Conservation (phyloP, 2,888 invertebrate species). For the Zygaena filipendulae region DNA sequence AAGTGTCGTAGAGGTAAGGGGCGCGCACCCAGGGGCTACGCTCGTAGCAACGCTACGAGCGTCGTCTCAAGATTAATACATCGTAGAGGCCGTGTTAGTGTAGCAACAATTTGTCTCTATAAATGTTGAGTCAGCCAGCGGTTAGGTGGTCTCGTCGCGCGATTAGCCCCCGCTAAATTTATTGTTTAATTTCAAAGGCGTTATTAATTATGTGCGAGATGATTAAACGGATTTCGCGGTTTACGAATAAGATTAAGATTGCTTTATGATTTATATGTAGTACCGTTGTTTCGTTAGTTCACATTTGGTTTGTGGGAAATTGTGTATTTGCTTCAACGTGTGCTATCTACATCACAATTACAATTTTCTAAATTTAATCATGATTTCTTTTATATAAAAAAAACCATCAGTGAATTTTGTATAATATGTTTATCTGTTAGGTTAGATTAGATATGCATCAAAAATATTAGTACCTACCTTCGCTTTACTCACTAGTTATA, state of each 20-base stretch:
- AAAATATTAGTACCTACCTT: no score
- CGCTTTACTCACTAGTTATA: no score
- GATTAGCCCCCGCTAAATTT: constrained; percentile 64
- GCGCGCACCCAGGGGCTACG: constrained; percentile 26
- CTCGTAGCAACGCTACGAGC: constrained; percentile 33
- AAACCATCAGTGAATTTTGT: no score
- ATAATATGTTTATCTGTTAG: no score
- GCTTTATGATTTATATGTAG: constrained; percentile 51
- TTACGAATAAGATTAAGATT: constrained; percentile 48
- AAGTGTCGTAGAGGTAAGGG: constrained; percentile 21
- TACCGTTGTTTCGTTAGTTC: constrained; percentile 30
- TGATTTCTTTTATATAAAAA: no score
- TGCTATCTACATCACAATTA: no score
- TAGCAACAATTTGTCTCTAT: constrained; percentile 68
- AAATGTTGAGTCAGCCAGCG: constrained; percentile 65
- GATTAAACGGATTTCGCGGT: constrained; percentile 62
- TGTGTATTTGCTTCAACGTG: no score
- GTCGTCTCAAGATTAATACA: constrained; percentile 59
- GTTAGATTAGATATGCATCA: no score
- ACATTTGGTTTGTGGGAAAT: no score
- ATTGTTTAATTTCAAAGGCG: constrained; percentile 67
- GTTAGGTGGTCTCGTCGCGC: constrained; percentile 51
- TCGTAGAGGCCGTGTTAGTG: constrained; percentile 55
- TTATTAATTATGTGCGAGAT: constrained; percentile 63
- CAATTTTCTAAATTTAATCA: no score